Conservation (phyloP, 1,140 invertebrate species). For the Thaumetopoea pityocampa region DNA sequence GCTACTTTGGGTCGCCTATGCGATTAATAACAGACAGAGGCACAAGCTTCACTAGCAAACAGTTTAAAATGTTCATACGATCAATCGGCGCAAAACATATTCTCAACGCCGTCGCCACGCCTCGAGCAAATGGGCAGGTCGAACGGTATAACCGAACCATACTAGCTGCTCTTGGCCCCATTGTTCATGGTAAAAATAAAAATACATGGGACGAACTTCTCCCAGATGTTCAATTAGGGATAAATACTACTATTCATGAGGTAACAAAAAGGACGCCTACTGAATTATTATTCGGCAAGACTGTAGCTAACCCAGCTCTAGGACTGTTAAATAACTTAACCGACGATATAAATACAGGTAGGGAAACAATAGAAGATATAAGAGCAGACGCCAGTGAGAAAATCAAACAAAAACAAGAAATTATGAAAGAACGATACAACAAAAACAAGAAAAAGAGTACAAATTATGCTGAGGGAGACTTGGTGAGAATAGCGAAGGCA, state of each 20-base stretch:
- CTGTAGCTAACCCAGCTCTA: slow-evolving; percentile 7
- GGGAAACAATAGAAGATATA: slow-evolving; percentile 12
- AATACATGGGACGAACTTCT: slow-evolving; percentile 7
- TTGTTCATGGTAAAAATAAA: slow-evolving; percentile 4
- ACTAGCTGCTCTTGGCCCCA: slow-evolving; percentile 3
- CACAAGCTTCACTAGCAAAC: slow-evolving; percentile 6
- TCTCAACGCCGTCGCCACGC: slow-evolving; percentile 10
- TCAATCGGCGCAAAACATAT: slow-evolving; percentile 2
- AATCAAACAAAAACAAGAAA: slow-evolving; percentile 17
- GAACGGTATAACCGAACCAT: slow-evolving; percentile 3
- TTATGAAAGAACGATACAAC: slow-evolving; percentile 14
- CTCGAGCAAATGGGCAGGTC: slow-evolving; percentile 9
- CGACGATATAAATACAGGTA: neutral
- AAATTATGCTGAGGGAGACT: slow-evolving; percentile 20
- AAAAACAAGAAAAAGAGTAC: slow-evolving; percentile 10
- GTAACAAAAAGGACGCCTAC: slow-evolving; percentile 20
- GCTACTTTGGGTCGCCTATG: slow-evolving; percentile 8
- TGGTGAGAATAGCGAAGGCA: slow-evolving; percentile 19
- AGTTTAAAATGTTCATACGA: slow-evolving; percentile 5
- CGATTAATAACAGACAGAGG: slow-evolving; percentile 5
- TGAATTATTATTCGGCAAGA: slow-evolving; percentile 16
- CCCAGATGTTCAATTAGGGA: slow-evolving; percentile 16
- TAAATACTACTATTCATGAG: slow-evolving; percentile 16
- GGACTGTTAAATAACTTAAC: slow-evolving; percentile 18
- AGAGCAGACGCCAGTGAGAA: slow-evolving; percentile 13